Evolutionary conservation across 2,888 invertebrate species (phyloP).

Genomic region (Eilema sororculum): DNA sequence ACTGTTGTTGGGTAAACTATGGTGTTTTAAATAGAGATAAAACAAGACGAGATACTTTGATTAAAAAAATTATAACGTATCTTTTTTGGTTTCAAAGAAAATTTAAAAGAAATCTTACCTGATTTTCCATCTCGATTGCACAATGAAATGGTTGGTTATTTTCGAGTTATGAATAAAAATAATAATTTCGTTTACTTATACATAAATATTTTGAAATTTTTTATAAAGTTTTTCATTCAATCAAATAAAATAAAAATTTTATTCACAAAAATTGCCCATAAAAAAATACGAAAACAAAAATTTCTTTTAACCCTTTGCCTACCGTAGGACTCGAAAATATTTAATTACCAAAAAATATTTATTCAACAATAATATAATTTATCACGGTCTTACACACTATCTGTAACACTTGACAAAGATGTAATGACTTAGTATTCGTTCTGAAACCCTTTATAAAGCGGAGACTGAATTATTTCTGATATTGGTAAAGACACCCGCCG

Average conservation of each 20-base stretch:
- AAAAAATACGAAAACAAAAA: not conserved
- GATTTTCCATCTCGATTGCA: not conserved
- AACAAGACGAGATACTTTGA: not conserved
- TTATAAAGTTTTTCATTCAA: not conserved
- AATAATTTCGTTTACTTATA: not conserved
- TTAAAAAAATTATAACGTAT: not conserved
- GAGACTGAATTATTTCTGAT: slow-evolving; percentile 40
- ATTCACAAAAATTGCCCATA: not conserved
- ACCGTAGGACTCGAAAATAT: not conserved
- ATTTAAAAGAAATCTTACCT: not conserved
- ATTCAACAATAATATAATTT: not conserved
- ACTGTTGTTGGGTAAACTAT: slow-evolving; percentile 10
- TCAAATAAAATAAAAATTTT: too few relatives aligned
- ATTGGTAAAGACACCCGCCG: slow-evolving; percentile 39
- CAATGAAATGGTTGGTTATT: not conserved
- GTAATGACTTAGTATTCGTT: slow-evolving; percentile 28
- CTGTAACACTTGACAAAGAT: slow-evolving; percentile 22
- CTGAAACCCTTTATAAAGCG: slow-evolving; percentile 40
- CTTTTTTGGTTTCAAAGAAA: not conserved
- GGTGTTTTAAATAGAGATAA: not conserved
- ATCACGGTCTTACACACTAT: slow-evolving; percentile 3
- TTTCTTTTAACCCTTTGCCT: not conserved
- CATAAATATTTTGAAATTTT: not conserved
- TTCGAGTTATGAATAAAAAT: not conserved
- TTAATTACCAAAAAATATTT: too few relatives aligned